Evolutionary conservation across 2,888 invertebrate genomes (phyloP).

Genomic region (Bombylius discolor): DNA sequence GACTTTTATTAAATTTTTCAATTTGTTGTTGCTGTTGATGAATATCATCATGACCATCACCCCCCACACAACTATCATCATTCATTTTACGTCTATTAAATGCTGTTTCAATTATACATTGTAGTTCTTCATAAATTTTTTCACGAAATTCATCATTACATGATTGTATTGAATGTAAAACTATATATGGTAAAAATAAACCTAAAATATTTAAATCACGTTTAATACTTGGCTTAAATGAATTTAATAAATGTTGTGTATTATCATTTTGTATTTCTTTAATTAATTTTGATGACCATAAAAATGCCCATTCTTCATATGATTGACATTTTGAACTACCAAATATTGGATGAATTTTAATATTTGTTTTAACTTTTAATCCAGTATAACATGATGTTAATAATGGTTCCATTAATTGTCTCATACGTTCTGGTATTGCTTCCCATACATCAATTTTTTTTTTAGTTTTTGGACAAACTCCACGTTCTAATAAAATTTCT

Average conservation of each 20-base stretch:
- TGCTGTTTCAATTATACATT: slow-evolving; percentile 37
- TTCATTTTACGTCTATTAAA: slow-evolving; percentile 3
- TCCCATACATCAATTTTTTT: slow-evolving; percentile 54
- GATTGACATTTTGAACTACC: slow-evolving; percentile 54
- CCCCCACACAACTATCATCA: not conserved
- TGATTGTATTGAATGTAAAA: slow-evolving; percentile 50
- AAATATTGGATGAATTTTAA: slow-evolving; percentile 45
- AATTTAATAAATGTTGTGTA: slow-evolving; percentile 48
- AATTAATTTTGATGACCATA: slow-evolving; percentile 61
- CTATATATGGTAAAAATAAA: slow-evolving; percentile 61
- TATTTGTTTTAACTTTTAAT: slow-evolving; percentile 37
- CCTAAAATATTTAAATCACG: slow-evolving; percentile 57
- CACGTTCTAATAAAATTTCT: slow-evolving; percentile 59
- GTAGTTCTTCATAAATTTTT: slow-evolving; percentile 41
- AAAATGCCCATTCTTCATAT: slow-evolving; percentile 62
- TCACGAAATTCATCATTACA: slow-evolving; percentile 33
- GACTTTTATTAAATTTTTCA: slow-evolving; percentile 4
- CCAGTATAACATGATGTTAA: slow-evolving; percentile 53
- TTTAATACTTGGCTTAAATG: slow-evolving; percentile 62
- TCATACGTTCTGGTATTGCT: slow-evolving; percentile 54
- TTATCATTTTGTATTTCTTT: slow-evolving; percentile 44
- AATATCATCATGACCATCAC: no score
- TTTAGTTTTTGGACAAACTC: slow-evolving; percentile 50
- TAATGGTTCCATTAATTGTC: slow-evolving; percentile 63
- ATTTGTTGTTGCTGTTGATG: not conserved